Evolutionary conservation across 1,140 invertebrate species (phyloP).

Genomic region (Polypedilum vanderplanki): DNA sequence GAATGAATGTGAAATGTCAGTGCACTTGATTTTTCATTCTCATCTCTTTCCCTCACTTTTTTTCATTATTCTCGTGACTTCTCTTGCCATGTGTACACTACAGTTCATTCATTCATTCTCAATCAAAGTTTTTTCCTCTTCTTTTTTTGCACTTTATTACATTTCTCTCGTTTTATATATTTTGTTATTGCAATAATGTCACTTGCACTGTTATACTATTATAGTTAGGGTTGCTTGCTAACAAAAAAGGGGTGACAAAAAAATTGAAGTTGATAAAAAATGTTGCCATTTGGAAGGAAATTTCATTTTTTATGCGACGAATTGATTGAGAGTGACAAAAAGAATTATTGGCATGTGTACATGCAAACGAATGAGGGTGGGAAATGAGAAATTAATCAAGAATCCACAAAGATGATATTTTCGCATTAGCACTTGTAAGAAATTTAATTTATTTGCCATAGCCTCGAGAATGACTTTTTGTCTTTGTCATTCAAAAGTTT

Average conservation of each 20-base stretch:
- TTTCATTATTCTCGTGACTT: not conserved
- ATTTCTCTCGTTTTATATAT: too few relatives aligned
- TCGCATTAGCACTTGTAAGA: constrained; percentile 6
- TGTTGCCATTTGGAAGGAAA: constrained; percentile 27
- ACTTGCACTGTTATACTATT: constrained; percentile 8
- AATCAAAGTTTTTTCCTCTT: not conserved
- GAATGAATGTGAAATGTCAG: constrained; percentile 7
- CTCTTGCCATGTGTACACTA: not conserved
- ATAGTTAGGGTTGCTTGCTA: not conserved
- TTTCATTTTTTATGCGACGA: not conserved
- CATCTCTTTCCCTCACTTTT: not conserved
- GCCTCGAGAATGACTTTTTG: not conserved
- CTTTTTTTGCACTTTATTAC: not conserved
- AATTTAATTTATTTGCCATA: not conserved
- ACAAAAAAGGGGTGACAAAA: not conserved
- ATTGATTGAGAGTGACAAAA: not conserved
- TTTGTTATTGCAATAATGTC: not conserved
- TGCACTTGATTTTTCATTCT: not conserved
- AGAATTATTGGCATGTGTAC: constrained; percentile 5
- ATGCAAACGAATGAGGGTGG: not conserved
- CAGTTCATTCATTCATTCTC: not conserved
- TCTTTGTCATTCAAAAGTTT: too few relatives aligned
- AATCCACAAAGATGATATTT: constrained; percentile 2
- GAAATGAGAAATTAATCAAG: constrained; percentile 23
- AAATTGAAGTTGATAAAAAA: constrained; percentile 1